These are phyloP conservation scores for Mesorhabditis belari DNA, from an alignment of 2,888 invertebrate species.

Conservation along the genomic window DNA sequence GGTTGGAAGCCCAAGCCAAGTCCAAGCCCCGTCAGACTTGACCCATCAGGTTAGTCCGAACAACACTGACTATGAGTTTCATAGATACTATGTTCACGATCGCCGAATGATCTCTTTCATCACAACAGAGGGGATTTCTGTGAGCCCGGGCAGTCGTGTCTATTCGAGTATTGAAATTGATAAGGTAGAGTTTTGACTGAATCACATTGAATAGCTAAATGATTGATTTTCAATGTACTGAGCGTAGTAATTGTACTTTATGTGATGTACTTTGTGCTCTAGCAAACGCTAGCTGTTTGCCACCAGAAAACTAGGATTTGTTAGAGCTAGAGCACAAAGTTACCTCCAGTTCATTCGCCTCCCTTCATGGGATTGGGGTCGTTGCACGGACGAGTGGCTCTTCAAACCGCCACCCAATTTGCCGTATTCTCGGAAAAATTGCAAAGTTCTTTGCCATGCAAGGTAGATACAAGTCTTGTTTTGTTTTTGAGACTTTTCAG, in stretches of 20 bases:
- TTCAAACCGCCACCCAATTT: constrained; percentile 3
- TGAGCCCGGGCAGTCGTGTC: constrained; percentile 36
- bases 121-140: constrained; percentile 9
- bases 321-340: too few relatives aligned
- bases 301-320: background rate
- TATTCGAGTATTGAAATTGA: constrained; percentile 39
- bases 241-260: background rate
- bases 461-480: constrained; percentile 13
- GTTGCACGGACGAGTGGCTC: constrained; percentile 28
- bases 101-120: background rate
- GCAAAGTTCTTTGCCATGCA: constrained; percentile 23
- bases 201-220: background rate
- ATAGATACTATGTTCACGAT: background rate
- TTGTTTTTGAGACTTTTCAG: background rate
- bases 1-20: too few relatives aligned
- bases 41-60: too few relatives aligned
- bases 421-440: constrained; percentile 19
- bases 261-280: background rate
- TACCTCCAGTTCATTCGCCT: constrained; percentile 24
- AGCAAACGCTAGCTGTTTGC: background rate
- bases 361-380: constrained; percentile 20
- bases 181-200: constrained; percentile 13
- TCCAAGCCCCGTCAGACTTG: too few relatives aligned
- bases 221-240: too few relatives aligned
- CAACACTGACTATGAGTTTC: too few relatives aligned